Conservation (phyloP, 2,888 invertebrate species). For the Troides helena region DNA sequence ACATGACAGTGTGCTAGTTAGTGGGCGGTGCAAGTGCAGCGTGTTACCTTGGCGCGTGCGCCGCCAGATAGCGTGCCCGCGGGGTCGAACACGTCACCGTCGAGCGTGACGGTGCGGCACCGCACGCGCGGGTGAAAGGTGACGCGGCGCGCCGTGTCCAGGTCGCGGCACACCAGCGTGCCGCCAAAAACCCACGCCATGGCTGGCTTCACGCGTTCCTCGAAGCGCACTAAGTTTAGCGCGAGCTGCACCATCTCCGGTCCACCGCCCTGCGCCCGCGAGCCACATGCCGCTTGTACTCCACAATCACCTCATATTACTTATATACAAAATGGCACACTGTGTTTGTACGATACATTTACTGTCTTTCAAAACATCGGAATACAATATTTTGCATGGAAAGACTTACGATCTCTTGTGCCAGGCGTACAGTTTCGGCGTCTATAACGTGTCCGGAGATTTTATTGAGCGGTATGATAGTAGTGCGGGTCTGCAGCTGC, state of each 20-base stretch:
- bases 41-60: constrained; percentile 76
- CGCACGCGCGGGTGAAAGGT: constrained; percentile 86
- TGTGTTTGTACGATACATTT: too few species aligned
- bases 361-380: neutral
- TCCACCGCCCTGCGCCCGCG: constrained; percentile 76
- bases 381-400: neutral
- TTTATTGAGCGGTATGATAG: constrained; percentile 95
- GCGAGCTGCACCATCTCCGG: constrained; percentile 90
- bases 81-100: constrained; percentile 96
- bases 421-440: constrained; percentile 78
- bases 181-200: constrained; percentile 94
- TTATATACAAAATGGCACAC: too few species aligned
- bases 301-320: too few species aligned
- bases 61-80: constrained; percentile 95
- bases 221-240: constrained; percentile 87
- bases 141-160: constrained; percentile 89
- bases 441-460: constrained; percentile 85
- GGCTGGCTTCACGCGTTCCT: constrained; percentile 83
- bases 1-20: too few species aligned
- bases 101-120: constrained; percentile 89
- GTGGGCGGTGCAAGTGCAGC: constrained; percentile 35
- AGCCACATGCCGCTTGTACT: neutral
- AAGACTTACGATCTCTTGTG: constrained; percentile 83
- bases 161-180: constrained; percentile 90
- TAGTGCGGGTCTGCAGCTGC: constrained; percentile 88